phyloP scores from a whole-genome alignment of 2,113 vertebrate species.

The Etia nguti region DNA sequence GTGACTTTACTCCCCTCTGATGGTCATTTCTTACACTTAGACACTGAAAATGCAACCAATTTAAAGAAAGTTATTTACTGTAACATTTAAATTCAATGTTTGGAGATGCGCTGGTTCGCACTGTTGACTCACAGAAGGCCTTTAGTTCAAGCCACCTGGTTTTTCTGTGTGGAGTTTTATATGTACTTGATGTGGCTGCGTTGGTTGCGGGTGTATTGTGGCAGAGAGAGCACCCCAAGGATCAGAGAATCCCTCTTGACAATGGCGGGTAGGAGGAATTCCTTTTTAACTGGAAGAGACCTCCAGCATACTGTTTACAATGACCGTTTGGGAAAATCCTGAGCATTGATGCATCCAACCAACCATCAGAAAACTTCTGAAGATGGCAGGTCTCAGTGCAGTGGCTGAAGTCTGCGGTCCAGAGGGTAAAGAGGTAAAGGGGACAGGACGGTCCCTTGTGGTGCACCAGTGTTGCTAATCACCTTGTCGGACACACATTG shows the following conservation, averaged over 20 bases:
- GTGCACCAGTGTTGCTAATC: no score
- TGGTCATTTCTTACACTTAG: background rate
- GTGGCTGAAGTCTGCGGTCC: background rate
- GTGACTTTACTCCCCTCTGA: conserved; percentile 4
- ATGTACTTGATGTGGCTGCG: background rate
- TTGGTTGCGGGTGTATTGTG: background rate
- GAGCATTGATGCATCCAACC: no score
- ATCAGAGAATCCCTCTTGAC: background rate
- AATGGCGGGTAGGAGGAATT: background rate
- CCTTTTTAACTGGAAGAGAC: background rate
- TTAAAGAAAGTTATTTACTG: background rate
- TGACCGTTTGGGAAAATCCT: no score
- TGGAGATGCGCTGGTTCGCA: background rate
- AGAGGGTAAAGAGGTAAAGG: no score
- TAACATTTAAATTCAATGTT: background rate
- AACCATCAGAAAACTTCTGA: background rate
- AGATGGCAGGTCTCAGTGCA: background rate
- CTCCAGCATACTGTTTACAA: no score
- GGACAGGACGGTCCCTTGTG: no score
- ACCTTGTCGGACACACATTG: no score
- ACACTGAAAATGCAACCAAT: background rate
- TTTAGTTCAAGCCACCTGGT: background rate
- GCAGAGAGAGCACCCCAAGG: background rate
- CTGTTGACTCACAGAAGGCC: background rate
- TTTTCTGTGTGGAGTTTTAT: background rate